Percentiles rank a stretch among this genome's conserved stretches.
These are phyloP conservation scores for Piliocolobus tephrosceles DNA, from an alignment of 2,113 vertebrate species.

Conservation along the genomic window DNA sequence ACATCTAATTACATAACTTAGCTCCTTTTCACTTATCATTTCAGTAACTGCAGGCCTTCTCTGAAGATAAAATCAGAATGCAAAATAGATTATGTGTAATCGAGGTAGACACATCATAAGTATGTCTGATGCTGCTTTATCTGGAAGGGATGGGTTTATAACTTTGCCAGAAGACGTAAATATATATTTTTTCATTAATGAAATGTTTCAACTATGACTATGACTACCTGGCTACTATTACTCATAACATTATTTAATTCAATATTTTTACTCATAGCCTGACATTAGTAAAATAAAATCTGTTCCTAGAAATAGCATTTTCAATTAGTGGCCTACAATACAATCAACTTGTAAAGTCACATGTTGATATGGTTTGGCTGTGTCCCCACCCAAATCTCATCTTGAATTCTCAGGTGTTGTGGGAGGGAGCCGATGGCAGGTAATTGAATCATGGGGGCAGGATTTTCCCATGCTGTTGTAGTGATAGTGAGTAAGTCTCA, in stretches of 20 bases:
- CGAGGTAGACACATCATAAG: background rate
- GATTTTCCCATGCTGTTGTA: too few species aligned
- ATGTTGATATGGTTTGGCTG: background rate
- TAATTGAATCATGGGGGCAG: too few species aligned
- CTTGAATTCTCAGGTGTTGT: too few species aligned
- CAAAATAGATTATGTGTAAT: background rate
- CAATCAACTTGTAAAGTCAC: background rate
- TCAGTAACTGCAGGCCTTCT: constrained; percentile 54
- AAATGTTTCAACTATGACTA: background rate
- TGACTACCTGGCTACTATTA: background rate
- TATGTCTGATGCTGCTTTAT: constrained; percentile 35
- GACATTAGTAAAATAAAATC: background rate
- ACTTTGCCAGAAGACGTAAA: background rate
- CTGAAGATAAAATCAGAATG: constrained; percentile 30
- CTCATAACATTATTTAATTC: background rate
- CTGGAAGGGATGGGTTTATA: constrained; percentile 11
- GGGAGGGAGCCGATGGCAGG: too few species aligned
- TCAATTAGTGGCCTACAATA: background rate
- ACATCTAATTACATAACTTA: constrained; percentile 14
- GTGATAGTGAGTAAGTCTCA: too few species aligned
- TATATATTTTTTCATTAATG: background rate
- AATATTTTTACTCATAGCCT: background rate
- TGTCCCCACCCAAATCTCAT: too few species aligned
- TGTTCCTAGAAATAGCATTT: constrained; percentile 20
- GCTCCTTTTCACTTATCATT: constrained; percentile 20